A percentile compares a stretch with the other conserved stretches of the same genome.
Evolutionary conservation across 2,797 vertebrate species (phyloP).

Genomic region (Sebastes melanostomus): DNA sequence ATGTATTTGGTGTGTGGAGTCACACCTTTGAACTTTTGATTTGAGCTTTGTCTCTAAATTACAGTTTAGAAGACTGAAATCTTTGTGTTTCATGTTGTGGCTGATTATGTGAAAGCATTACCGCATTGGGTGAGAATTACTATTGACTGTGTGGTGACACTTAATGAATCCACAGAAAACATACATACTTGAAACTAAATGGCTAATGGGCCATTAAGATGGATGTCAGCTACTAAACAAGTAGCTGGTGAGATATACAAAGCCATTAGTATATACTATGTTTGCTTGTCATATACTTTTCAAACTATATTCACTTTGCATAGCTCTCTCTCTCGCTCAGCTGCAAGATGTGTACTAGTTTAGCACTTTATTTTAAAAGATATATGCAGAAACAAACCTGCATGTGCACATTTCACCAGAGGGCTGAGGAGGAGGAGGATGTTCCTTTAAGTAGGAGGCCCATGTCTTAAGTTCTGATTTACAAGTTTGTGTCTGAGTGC

Average conservation of each 20-base stretch:
- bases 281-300: conserved; percentile 1
- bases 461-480: too few relatives aligned
- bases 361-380: not conserved
- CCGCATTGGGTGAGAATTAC: not conserved
- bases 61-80: not conserved
- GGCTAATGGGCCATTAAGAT: conserved; percentile 44
- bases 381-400: not conserved
- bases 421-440: not conserved
- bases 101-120: conserved; percentile 4
- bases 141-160: not conserved
- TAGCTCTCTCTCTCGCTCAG: not conserved
- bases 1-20: not conserved
- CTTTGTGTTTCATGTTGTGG: not conserved
- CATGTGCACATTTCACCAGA: not conserved
- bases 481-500: too few relatives aligned
- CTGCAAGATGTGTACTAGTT: not conserved
- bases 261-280: conserved; percentile 3
- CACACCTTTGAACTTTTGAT: not conserved
- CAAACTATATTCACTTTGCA: not conserved
- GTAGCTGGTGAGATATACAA: not conserved
- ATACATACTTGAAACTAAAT: conserved; percentile 34
- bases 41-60: not conserved
- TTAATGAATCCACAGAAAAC: conserved; percentile 32
- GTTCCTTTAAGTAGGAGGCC: not conserved
- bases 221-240: conserved; percentile 12